These are phyloP conservation scores for Camponotus vicinus DNA, from an alignment of 1,140 invertebrate genomes.

Conservation along the genomic window DNA sequence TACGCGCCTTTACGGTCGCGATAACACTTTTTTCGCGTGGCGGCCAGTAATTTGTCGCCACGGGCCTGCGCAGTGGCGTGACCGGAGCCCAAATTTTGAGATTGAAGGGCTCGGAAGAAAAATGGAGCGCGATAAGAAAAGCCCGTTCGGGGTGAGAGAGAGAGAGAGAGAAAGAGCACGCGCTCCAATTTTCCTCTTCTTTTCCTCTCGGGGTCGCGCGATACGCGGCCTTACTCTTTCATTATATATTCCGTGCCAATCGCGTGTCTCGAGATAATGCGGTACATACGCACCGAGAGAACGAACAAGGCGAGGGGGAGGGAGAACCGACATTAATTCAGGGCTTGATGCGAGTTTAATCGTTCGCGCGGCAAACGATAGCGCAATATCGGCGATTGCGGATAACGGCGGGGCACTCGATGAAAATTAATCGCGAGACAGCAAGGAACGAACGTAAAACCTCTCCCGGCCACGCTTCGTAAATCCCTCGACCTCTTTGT, in stretches of 20 bases:
- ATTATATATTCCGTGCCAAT: conserved; percentile 60
- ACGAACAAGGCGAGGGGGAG: no score
- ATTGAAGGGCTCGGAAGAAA: conserved; percentile 61
- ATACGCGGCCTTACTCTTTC: conserved; percentile 48
- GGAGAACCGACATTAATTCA: conserved; percentile 46
- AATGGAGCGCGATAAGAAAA: conserved; percentile 59
- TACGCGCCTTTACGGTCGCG: conserved; percentile 38
- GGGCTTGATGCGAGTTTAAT: conserved; percentile 50
- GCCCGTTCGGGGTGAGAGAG: neutral
- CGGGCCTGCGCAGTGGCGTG: conserved; percentile 28
- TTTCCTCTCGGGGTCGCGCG: neutral
- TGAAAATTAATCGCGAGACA: conserved; percentile 61
- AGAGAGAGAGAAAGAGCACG: neutral
- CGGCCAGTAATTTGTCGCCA: conserved; percentile 56
- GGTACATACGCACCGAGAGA: conserved; percentile 29
- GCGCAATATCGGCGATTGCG: conserved; percentile 54
- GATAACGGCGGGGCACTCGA: conserved; percentile 49
- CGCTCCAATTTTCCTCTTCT: conserved; percentile 25
- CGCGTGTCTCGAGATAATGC: conserved; percentile 59
- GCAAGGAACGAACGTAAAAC: conserved; percentile 47
- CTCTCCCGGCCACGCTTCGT: conserved; percentile 25
- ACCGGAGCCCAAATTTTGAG: conserved; percentile 52
- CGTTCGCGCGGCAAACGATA: conserved; percentile 49
- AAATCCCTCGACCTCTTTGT: conserved; percentile 28
- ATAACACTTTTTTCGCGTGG: conserved; percentile 65